Conservation (phyloP, 2,888 invertebrate genomes). For the Nycteola revayana region DNA sequence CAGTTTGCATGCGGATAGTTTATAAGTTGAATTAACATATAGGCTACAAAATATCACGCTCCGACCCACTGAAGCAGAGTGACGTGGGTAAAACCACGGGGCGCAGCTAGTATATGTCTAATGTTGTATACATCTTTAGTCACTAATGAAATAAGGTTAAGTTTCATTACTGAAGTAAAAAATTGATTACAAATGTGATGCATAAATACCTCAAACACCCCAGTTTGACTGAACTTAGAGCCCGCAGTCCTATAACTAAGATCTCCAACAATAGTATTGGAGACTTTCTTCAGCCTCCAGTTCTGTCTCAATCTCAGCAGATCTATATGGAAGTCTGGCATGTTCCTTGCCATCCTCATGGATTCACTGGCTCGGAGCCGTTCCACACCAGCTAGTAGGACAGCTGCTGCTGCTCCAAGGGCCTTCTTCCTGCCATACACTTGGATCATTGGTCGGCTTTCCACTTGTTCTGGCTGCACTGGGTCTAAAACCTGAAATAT, state of each 20-base stretch:
- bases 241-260: constrained; percentile 97
- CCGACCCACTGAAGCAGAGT: no score
- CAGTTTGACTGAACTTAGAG: constrained; percentile 95
- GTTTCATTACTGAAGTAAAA: no score
- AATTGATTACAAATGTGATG: no score
- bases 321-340: constrained; percentile 96
- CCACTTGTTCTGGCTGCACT: constrained; percentile 90
- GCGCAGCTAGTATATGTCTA: no score
- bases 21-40: no score
- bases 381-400: constrained; percentile 93
- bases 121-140: no score
- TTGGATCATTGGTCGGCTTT: constrained; percentile 93
- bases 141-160: no score
- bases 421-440: constrained; percentile 97
- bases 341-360: constrained; percentile 86
- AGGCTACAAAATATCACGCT: no score
- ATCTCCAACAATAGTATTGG: constrained; percentile 97
- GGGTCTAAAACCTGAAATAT: constrained; percentile 87
- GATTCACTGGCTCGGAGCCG: constrained; percentile 91
- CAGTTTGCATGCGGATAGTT: no score
- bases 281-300: constrained; percentile 98
- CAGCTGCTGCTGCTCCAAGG: constrained; percentile 91
- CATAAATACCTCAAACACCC: constrained; percentile 98
- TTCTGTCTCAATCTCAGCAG: constrained; percentile 93
- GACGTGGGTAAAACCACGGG: no score